Base-by-base conservation (phyloP, 1,140 invertebrate species). In the Diuraphis noxia region DNA sequence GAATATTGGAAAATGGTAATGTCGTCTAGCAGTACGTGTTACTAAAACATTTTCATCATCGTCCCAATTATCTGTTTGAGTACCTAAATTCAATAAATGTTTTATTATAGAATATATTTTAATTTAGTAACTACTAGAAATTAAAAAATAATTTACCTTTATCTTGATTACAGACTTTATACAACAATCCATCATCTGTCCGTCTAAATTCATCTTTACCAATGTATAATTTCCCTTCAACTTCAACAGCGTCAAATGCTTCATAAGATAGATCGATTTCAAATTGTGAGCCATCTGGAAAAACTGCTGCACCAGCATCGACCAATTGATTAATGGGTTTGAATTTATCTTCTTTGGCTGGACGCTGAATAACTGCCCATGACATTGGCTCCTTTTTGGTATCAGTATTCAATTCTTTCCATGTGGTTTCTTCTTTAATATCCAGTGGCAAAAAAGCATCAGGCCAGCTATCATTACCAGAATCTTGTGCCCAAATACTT, bases 131-230 rank as follows among this genome's bases (percentile, higher is more conserved):
- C 19, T 90, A 46, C 1, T 43, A 5, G 49, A 23, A 40, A 91
- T 91, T 49, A 82, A 90, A 77, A 40, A 43, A 77, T 30, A 30
- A n/a, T n/a, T 81, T 82, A 91, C 89, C 89, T 91, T 91, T 91
- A 91, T 91, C 89, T 81, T 91, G 89, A 30, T 91, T 91, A 46
- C 89, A 91, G 72, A 91, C 89, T 91, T 91, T 91, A 49, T 91
- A 91, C 77, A 91, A 91, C 30, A 91, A 52, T 4, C 89, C 89
- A 91, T 91, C 89, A 52, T 91, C 89, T 23, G 89, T 91, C 40
- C 89, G 89, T 19, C 89, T 81, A 81, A 91, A 91, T 38, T 91
- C 89, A 81, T 91, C 89, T 91, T 91, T 91, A 38, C 89, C 89
- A 82, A 91, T 91, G n/a, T 91, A 91, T 25, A 91, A 52, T 91